Evolutionary conservation across 2,888 invertebrate species (phyloP), one percentile per base, ranked within the genome.

Genomic region (Ethmia dodecea): DNA sequence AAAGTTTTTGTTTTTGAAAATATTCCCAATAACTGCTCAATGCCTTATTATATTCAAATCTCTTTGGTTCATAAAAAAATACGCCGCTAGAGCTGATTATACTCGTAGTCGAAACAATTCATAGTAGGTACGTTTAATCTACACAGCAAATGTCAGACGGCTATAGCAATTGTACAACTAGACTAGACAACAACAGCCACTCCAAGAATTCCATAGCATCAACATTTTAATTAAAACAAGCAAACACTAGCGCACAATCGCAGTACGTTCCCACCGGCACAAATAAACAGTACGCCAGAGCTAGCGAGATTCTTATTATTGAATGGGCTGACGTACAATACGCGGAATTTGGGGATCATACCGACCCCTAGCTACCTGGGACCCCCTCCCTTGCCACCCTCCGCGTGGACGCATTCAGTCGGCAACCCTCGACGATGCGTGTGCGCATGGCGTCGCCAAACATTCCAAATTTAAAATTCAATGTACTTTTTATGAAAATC

Each of bases 281-380:
- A n/a, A 12, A 18, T 48, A 47, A 55, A 52, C 47, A 44, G 47
- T 47, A 49, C 40, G 35, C 22, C n/a, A n/a, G 22, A 9, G n/a
- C n/a, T 22, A 22, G 3, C 22, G 22, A 22, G 22, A 8, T 22
- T 22, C n/a, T 8, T 22, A 22, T 22, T 60, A 57, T 62, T 63
- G 50, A 63, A 63, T 56, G 51, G 43, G 37, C 37, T 20, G 35
- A n/a, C 45, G 36, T 37, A 57, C 58, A 63, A 62, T 74, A 73
- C 68, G 51, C 55, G 56, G 75, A 75, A 74, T 70, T 72, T 49
- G 56, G 66, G 66, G 62, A 49, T 55, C 52, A 46, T 43, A 48
- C 49, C 55, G 62, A 60, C 67, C 76, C 73, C 61, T 53, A 46
- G 60, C 74, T 81, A 80, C 79, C 80, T 79, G 78, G 52, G 47